These are phyloP conservation scores for Glyphotaelius pellucidus DNA, from an alignment of 2,888 invertebrate species.

Conservation along the genomic window DNA sequence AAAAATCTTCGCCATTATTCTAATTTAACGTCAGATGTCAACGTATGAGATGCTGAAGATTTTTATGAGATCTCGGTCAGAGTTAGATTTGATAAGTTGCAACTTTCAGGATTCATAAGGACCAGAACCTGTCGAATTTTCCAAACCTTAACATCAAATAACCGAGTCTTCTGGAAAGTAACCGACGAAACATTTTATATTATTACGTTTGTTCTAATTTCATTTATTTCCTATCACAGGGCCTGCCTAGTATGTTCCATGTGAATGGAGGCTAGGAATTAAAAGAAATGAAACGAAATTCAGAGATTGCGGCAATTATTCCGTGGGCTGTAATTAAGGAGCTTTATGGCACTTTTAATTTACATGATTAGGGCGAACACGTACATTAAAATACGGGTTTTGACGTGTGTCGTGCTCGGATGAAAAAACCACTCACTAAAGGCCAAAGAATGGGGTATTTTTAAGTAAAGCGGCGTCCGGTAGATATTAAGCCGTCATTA, in stretches of 20 bases:
- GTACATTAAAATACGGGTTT: constrained; percentile 61
- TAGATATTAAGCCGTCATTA: constrained; percentile 65
- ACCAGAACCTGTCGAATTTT: too few species aligned
- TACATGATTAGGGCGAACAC: constrained; percentile 65
- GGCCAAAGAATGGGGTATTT: constrained; percentile 40
- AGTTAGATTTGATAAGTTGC: too few species aligned
- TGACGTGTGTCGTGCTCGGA: constrained; percentile 51
- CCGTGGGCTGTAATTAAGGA: constrained; percentile 57
- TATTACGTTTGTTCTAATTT: background rate
- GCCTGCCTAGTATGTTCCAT: background rate
- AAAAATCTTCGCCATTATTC: too few species aligned
- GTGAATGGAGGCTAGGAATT: background rate
- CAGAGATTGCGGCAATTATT: constrained; percentile 51
- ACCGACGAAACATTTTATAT: too few species aligned
- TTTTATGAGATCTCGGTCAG: too few species aligned
- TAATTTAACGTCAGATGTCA: too few species aligned
- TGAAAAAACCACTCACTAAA: constrained; percentile 50
- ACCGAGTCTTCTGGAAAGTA: too few species aligned
- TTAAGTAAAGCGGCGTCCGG: constrained; percentile 44
- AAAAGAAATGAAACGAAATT: constrained; percentile 27
- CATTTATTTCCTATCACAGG: background rate
- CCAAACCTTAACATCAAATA: too few species aligned
- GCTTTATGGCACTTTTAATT: constrained; percentile 65
- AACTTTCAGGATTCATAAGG: too few species aligned
- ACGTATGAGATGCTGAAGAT: too few species aligned